Conservation (phyloP, 2,113 vertebrate genomes). For the Ploceus nigricollis region DNA sequence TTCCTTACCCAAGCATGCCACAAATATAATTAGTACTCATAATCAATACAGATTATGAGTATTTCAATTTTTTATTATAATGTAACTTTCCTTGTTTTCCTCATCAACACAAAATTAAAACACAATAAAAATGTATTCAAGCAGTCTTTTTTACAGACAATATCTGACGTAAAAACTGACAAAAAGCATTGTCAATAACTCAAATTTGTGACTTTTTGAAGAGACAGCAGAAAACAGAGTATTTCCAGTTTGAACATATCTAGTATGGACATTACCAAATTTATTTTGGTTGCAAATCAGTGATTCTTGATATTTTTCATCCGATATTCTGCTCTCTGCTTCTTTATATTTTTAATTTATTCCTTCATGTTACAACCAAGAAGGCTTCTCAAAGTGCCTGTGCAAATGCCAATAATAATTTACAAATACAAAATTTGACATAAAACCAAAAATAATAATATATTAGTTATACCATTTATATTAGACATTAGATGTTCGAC, state of each 20-base stretch:
- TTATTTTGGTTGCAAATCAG: not conserved
- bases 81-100: not conserved
- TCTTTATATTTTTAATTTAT: not conserved
- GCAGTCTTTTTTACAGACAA: not conserved
- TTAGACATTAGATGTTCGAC: not conserved
- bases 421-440: not conserved
- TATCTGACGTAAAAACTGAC: not conserved
- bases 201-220: not conserved
- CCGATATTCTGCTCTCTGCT: not conserved
- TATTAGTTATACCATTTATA: not conserved
- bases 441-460: not conserved
- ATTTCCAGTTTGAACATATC: not conserved
- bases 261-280: not conserved
- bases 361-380: not conserved
- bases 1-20: not conserved
- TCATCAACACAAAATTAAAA: not conserved
- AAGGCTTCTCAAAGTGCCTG: not conserved
- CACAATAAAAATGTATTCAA: not conserved
- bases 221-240: not conserved
- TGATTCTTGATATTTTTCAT: not conserved
- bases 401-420: not conserved
- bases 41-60: not conserved
- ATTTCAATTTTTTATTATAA: not conserved
- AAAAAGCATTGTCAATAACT: not conserved
- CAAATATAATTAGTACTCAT: not conserved